Conservation (phyloP, 2,888 invertebrate species). For the Lottia gigantea region DNA sequence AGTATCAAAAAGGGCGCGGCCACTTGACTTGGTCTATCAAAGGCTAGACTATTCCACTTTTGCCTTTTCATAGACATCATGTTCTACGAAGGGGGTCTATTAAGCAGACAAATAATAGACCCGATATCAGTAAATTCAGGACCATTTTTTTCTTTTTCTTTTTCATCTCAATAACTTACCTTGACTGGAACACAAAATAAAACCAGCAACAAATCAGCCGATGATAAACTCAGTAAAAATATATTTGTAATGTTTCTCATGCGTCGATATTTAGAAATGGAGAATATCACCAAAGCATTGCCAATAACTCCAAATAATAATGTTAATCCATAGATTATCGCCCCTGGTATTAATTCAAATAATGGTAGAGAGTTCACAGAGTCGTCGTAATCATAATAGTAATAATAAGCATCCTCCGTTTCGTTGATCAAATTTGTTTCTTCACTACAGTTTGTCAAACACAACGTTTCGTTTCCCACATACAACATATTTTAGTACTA, state of each 20-base stretch:
- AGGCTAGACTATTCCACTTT: too few relatives aligned
- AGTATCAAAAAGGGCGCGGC: too few relatives aligned
- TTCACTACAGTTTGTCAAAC: too few relatives aligned
- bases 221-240: conserved; percentile 77
- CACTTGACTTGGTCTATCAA: too few relatives aligned
- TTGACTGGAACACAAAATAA: conserved; percentile 79
- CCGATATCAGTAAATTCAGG: too few relatives aligned
- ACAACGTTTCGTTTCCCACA: too few relatives aligned
- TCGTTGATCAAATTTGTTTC: too few relatives aligned
- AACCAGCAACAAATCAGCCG: conserved; percentile 78
- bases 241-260: conserved; percentile 77
- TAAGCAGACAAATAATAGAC: too few relatives aligned
- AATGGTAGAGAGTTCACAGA: conserved; percentile 68
- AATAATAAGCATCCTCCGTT: conserved; percentile 25
- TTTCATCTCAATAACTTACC: conserved; percentile 68
- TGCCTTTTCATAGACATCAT: too few relatives aligned
- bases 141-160: too few relatives aligned
- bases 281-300: conserved; percentile 73
- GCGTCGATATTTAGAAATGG: conserved; percentile 72
- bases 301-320: conserved; percentile 76
- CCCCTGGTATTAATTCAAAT: conserved; percentile 73
- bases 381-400: conserved; percentile 71
- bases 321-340: conserved; percentile 74
- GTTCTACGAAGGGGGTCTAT: too few relatives aligned
- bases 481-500: too few relatives aligned